These are phyloP conservation scores for Emydoidea blandingii DNA, from an alignment of 2,797 vertebrate genomes.

Conservation along the genomic window DNA sequence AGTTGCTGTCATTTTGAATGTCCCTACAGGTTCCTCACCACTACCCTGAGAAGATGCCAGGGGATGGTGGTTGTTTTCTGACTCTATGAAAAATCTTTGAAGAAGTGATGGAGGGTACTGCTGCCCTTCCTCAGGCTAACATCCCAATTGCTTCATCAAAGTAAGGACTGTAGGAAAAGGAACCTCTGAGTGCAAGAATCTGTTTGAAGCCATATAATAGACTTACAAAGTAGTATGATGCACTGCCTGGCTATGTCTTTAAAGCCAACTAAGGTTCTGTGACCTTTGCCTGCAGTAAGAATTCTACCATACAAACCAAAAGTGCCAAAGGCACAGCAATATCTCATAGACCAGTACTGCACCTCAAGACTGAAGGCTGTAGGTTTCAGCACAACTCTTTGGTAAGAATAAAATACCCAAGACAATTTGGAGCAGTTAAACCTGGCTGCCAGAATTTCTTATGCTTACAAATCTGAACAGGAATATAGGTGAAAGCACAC, in stretches of 20 bases:
- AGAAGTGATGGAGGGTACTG: slow-evolving; percentile 39
- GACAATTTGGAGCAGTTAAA: neutral
- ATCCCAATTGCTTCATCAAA: neutral
- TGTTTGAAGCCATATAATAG: neutral
- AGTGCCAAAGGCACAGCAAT: neutral
- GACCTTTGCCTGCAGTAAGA: slow-evolving; percentile 18
- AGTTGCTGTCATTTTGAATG: accelerated
- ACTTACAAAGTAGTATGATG: accelerated
- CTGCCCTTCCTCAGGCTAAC: neutral
- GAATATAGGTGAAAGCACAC: slow-evolving; percentile 56
- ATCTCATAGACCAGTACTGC: slow-evolving; percentile 32
- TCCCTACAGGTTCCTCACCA: slow-evolving; percentile 52
- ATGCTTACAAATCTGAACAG: neutral
- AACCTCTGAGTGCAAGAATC: neutral
- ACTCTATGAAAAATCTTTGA: slow-evolving; percentile 3
- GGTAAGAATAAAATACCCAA: slow-evolving; percentile 2
- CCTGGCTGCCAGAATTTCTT: accelerated
- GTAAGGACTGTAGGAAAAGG: slow-evolving; percentile 14
- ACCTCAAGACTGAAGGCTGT: neutral
- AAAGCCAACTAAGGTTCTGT: neutral
- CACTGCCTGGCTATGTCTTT: neutral
- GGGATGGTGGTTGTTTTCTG: slow-evolving; percentile 41
- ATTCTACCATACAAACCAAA: neutral
- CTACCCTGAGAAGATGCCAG: neutral
- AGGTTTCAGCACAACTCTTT: accelerated